phyloP scores from a whole-genome alignment of 2,888 invertebrate genomes.

The Iphiclides podalirius region DNA sequence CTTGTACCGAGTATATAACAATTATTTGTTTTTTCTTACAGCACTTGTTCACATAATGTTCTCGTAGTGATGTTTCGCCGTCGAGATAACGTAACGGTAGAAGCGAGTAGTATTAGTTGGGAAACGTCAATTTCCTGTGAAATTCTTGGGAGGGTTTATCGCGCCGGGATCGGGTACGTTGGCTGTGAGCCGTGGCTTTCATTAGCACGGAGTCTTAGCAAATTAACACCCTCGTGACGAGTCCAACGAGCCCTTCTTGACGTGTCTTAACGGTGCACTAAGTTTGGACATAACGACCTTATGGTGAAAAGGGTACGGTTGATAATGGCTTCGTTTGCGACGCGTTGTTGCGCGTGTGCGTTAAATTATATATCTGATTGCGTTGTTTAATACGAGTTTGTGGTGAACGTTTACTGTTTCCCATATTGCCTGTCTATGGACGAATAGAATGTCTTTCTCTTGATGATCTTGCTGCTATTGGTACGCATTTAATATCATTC shows the following conservation, averaged over 20 bases:
- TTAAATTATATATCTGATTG: not conserved
- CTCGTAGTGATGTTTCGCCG: constrained; percentile 31
- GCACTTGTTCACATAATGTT: constrained; percentile 3
- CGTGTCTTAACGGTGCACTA: constrained; percentile 18
- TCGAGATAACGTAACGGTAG: constrained; percentile 38
- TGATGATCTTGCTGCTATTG: no score
- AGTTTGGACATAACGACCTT: no score
- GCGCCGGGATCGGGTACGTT: constrained; percentile 57
- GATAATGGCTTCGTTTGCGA: not conserved
- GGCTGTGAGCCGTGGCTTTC: constrained; percentile 66
- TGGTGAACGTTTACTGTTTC: not conserved
- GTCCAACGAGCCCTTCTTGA: constrained; percentile 35
- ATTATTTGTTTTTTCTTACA: no score
- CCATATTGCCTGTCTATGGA: not conserved
- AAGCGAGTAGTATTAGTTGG: constrained; percentile 50
- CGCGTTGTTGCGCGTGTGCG: not conserved
- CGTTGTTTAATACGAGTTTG: not conserved
- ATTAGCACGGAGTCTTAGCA: constrained; percentile 71
- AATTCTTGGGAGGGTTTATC: constrained; percentile 68
- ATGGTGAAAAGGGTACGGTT: not conserved
- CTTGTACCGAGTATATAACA: no score
- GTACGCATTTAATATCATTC: no score
- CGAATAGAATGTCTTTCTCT: not conserved
- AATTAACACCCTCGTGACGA: constrained; percentile 73
- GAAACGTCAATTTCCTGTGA: constrained; percentile 74